Base-by-base conservation (phyloP, 92 coral and sea anemone genomes). In the Nematostella vectensis region DNA sequence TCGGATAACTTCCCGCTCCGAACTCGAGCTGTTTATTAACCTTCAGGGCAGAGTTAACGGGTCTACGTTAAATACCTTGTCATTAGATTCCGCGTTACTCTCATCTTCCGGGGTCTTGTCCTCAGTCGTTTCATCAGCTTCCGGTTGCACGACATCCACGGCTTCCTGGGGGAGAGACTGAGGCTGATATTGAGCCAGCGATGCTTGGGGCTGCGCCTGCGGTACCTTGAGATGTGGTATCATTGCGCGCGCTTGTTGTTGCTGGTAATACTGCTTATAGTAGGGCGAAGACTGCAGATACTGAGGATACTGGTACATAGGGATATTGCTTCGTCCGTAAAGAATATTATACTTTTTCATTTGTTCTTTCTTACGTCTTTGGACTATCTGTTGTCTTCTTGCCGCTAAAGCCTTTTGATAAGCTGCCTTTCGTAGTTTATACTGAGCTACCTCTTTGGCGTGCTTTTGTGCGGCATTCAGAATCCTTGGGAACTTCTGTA, bases 401-500 rank as follows among this genome's bases (percentile, higher is more conserved):
- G 15, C 39, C 15, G 31, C 54, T 27, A 24, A 54, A 1, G 60
- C 17, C 24, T 45, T 54, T 38, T 43, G 40, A 27, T 58, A 25
- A 39, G 64, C 28, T 29, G 70, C 25, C 40, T 31, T 30, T 37
- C 48, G 74, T 50, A 13, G 67, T 0, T 49, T 33, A 15, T 33
- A 33, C 40, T 33, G 8, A 6, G 6, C 40, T 15, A 33, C 15
- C 15, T 33, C 40, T 33, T 33, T 33, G 8, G 6, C 15, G 40
- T 33, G 40, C 15, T 33, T 33, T 6, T 6, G 8, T 6, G 15
- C 8, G 8, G 40, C 6, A 15, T 33, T 33, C 40, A 33, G 6
- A 6, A 33, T 33, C 8, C 40, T 20, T 12, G 75, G 75, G 43
- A 38, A 59, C 28, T 68, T 57, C 51, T 36, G 65, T 31, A 57